Percentiles rank a stretch among this genome's conserved stretches.
Evolutionary conservation across 1,140 invertebrate genomes (phyloP).

Genomic region (Plodia interpunctella): DNA sequence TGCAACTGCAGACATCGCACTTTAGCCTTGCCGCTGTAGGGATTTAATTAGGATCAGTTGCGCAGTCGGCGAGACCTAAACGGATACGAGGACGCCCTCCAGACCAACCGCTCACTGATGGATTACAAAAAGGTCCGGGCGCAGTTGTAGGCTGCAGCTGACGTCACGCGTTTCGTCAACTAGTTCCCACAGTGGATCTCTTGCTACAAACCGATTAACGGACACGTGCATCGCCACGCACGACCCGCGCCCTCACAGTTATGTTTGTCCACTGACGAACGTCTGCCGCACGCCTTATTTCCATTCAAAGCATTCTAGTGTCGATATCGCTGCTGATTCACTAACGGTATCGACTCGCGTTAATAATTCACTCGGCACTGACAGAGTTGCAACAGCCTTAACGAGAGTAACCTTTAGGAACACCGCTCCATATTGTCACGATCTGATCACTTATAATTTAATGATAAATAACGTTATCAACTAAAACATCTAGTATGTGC

Average conservation of each 20-base stretch:
- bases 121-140: slow-evolving; percentile 54
- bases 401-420: slow-evolving; percentile 71
- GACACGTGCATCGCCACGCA: slow-evolving; percentile 29
- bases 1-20: slow-evolving; percentile 73
- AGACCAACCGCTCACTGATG: slow-evolving; percentile 55
- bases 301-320: slow-evolving; percentile 3
- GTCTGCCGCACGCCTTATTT: slow-evolving; percentile 5
- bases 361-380: slow-evolving; percentile 40
- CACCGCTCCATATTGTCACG: slow-evolving; percentile 67
- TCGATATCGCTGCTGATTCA: slow-evolving; percentile 10
- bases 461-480: slow-evolving; percentile 56
- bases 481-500: slow-evolving; percentile 48
- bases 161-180: slow-evolving; percentile 40
- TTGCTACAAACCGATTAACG: slow-evolving; percentile 28
- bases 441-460: slow-evolving; percentile 52
- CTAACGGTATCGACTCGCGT: slow-evolving; percentile 14
- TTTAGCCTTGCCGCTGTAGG: slow-evolving; percentile 69
- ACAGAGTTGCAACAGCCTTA: slow-evolving; percentile 57
- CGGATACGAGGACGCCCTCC: slow-evolving; percentile 68
- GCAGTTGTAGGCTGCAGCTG: slow-evolving; percentile 28
- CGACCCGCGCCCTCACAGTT: slow-evolving; percentile 16
- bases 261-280: neutral
- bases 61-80: slow-evolving; percentile 57
- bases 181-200: slow-evolving; percentile 40
- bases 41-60: slow-evolving; percentile 75